Evolutionary conservation across 1,140 invertebrate genomes (phyloP).

Genomic region (Drosophila kurseongensis): DNA sequence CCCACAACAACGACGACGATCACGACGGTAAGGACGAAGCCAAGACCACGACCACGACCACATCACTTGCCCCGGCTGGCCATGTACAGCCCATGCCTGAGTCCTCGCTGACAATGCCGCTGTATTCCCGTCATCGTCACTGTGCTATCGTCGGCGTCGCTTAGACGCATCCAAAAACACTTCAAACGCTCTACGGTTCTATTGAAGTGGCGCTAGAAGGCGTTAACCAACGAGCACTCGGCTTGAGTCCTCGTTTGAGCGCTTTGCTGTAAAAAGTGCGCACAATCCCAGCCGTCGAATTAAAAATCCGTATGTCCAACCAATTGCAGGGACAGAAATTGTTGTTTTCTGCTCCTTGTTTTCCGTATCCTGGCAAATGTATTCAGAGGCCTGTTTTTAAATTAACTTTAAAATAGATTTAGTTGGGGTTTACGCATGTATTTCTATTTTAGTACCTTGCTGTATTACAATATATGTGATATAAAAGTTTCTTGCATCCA

Average conservation of each 20-base stretch:
- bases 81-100: not conserved
- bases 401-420: not conserved
- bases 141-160: slow-evolving; percentile 36
- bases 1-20: slow-evolving; percentile 55
- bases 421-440: slow-evolving; percentile 13
- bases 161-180: slow-evolving; percentile 74
- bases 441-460: slow-evolving; percentile 34
- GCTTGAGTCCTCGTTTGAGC: slow-evolving; percentile 57
- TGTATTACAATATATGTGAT: slow-evolving; percentile 51
- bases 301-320: slow-evolving; percentile 67
- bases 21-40: slow-evolving; percentile 5
- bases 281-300: slow-evolving; percentile 77
- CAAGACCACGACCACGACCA: slow-evolving; percentile 10
- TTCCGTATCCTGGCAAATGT: too few relatives aligned
- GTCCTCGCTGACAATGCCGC: not conserved
- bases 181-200: slow-evolving; percentile 58
- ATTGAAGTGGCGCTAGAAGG: slow-evolving; percentile 72
- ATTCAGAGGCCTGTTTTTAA: too few relatives aligned
- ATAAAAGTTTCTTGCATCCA: slow-evolving; percentile 18
- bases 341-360: not conserved
- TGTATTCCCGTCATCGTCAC: slow-evolving; percentile 7
- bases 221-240: slow-evolving; percentile 76
- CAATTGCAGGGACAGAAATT: slow-evolving; percentile 60
- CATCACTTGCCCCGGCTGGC: slow-evolving; percentile 4
- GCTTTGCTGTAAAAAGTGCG: slow-evolving; percentile 73